These are phyloP conservation scores for Pocota personata DNA, from an alignment of 2,888 invertebrate genomes.

Conservation along the genomic window DNA sequence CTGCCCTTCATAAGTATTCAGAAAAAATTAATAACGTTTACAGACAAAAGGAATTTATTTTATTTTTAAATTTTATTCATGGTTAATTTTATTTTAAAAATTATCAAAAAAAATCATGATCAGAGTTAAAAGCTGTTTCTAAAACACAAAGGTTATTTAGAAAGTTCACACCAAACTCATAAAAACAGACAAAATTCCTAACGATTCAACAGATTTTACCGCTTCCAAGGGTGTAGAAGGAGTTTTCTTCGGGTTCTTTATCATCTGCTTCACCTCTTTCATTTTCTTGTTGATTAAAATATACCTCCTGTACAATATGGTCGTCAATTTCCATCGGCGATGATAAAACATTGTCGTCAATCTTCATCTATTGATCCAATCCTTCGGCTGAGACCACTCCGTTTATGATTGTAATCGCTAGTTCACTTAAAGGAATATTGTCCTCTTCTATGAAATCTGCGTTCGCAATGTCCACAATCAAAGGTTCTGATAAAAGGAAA, in stretches of 20 bases:
- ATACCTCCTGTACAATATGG: not conserved
- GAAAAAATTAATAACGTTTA: not conserved
- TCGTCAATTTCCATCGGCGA: slow-evolving; percentile 9
- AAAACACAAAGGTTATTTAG: no score
- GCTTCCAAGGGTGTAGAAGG: not conserved
- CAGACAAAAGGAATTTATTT: not conserved
- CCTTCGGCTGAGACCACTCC: not conserved
- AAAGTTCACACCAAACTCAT: no score
- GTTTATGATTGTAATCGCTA: not conserved
- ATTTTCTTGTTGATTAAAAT: not conserved
- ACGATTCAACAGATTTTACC: slow-evolving; percentile 1
- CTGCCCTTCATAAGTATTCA: no score
- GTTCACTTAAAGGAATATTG: not conserved
- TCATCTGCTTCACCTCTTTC: not conserved
- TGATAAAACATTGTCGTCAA: slow-evolving; percentile 11
- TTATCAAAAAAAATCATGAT: no score
- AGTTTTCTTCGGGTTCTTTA: not conserved
- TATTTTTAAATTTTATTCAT: not conserved
- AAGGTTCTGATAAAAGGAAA: no score
- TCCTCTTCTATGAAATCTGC: not conserved
- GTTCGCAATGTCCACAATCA: no score
- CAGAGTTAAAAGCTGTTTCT: no score
- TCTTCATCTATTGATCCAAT: slow-evolving; percentile 1
- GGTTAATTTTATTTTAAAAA: not conserved
- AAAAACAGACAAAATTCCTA: not conserved